These are phyloP conservation scores for Zaprionus taronus DNA, from an alignment of 1,140 invertebrate genomes.

Conservation along the genomic window DNA sequence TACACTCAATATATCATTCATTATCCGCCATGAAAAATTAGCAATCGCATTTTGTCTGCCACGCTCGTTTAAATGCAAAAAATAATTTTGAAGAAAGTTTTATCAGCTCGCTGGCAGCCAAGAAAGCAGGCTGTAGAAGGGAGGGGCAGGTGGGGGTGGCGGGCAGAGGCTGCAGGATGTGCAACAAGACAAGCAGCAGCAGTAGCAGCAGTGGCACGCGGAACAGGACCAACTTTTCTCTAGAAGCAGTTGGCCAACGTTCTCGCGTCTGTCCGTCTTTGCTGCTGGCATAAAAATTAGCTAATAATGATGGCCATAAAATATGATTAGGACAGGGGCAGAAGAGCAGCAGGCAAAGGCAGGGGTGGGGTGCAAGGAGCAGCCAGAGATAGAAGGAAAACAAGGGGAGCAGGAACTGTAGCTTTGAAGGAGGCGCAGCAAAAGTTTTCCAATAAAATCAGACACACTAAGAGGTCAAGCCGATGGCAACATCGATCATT, in stretches of 20 bases:
- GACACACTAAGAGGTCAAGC: conserved; percentile 71
- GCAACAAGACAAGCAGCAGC: conserved; percentile 66
- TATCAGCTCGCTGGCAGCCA: conserved; percentile 66
- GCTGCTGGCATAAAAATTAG: conserved; percentile 73
- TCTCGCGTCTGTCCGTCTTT: conserved; percentile 5
- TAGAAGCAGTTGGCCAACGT: conserved; percentile 13
- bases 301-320: conserved; percentile 82
- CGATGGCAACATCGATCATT: conserved; percentile 70
- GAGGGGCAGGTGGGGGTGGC: not conserved
- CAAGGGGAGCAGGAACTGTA: not conserved
- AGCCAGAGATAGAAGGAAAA: not conserved
- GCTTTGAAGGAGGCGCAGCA: conserved; percentile 15
- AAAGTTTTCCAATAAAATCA: conserved; percentile 83
- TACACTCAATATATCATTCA: conserved; percentile 79
- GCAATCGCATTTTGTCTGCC: conserved; percentile 77
- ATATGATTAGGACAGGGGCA: conserved; percentile 64
- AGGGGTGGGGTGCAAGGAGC: no score
- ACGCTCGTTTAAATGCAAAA: conserved; percentile 69
- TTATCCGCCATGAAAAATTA: conserved; percentile 80
- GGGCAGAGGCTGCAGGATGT: conserved; percentile 38
- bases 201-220: conserved; percentile 6
- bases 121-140: conserved; percentile 19
- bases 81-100: conserved; percentile 67
- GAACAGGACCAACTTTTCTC: conserved; percentile 68
- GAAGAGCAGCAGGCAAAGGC: no score